These are phyloP conservation scores for Malurus splendens DNA, from an alignment of 2,797 vertebrate genomes.

Conservation along the genomic window DNA sequence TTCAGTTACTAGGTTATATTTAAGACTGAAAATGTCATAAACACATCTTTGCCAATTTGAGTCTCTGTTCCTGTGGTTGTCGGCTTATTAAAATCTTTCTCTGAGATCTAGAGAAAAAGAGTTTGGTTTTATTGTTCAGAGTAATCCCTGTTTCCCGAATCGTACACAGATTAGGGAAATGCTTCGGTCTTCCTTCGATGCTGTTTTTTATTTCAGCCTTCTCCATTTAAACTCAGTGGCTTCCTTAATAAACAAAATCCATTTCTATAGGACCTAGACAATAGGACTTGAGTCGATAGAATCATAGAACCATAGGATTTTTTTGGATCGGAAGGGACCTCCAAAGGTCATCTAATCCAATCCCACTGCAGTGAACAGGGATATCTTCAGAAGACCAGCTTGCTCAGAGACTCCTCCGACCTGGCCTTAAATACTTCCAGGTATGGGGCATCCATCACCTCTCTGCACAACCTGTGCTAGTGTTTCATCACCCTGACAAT, in stretches of 20 bases:
- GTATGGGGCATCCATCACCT: not conserved
- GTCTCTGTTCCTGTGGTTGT: not conserved
- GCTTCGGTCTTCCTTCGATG: not conserved
- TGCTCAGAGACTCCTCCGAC: not conserved
- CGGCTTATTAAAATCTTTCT: not conserved
- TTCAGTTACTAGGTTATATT: not conserved
- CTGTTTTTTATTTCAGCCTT: not conserved
- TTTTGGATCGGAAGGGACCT: not conserved
- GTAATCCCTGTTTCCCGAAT: not conserved
- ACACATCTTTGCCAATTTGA: not conserved
- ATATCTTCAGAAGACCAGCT: not conserved
- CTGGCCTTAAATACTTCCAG: not conserved
- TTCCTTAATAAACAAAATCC: not conserved
- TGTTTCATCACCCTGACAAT: not conserved
- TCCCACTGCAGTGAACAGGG: not conserved
- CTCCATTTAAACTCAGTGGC: not conserved
- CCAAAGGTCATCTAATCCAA: not conserved
- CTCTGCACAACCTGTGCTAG: not conserved
- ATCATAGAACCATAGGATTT: not conserved
- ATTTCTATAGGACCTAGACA: not conserved
- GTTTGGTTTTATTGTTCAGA: not conserved
- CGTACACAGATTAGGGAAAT: not conserved
- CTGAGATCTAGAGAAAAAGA: not conserved
- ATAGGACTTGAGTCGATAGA: accelerated
- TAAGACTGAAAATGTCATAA: not conserved